Percentiles rank a stretch among this genome's conserved stretches.
These are phyloP conservation scores for Macaca mulatta DNA, from an alignment of 2,113 vertebrate genomes.

Conservation along the genomic window DNA sequence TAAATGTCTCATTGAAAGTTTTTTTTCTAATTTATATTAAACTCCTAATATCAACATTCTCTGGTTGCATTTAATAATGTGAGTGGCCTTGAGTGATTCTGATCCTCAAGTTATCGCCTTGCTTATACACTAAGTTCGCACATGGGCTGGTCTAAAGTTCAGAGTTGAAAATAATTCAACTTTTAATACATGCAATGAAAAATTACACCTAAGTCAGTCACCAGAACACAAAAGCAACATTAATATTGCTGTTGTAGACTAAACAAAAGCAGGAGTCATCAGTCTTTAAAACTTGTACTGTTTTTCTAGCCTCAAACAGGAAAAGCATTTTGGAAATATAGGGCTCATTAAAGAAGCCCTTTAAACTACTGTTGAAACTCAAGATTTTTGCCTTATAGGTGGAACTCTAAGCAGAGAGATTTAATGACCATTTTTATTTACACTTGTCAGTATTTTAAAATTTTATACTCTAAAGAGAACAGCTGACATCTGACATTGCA, in stretches of 20 bases:
- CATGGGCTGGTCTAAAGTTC: slow-evolving; percentile 41
- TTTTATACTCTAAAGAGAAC: slow-evolving; percentile 68
- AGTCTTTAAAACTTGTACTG: slow-evolving; percentile 72
- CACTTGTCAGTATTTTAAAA: slow-evolving; percentile 68
- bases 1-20: background rate
- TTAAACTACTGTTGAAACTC: slow-evolving; percentile 85
- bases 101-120: background rate
- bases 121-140: background rate
- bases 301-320: slow-evolving; percentile 84
- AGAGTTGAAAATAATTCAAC: slow-evolving; percentile 74
- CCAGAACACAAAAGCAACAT: slow-evolving; percentile 79
- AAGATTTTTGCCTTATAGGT: slow-evolving; percentile 71
- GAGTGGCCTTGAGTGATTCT: slow-evolving; percentile 18
- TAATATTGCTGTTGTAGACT: slow-evolving; percentile 82
- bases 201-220: slow-evolving; percentile 73
- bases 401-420: slow-evolving; percentile 47
- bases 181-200: slow-evolving; percentile 74
- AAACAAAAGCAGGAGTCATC: slow-evolving; percentile 85
- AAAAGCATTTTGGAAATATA: slow-evolving; percentile 88
- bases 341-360: slow-evolving; percentile 85
- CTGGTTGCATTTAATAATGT: slow-evolving; percentile 16
- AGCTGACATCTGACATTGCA: slow-evolving; percentile 60
- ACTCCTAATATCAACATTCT: slow-evolving; percentile 24
- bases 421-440: slow-evolving; percentile 72
- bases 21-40: slow-evolving; percentile 47